Percentiles rank a stretch among this genome's conserved stretches.
phyloP scores from a whole-genome alignment of 2,888 invertebrate genomes.

The Xanthorhoe spadicearia region DNA sequence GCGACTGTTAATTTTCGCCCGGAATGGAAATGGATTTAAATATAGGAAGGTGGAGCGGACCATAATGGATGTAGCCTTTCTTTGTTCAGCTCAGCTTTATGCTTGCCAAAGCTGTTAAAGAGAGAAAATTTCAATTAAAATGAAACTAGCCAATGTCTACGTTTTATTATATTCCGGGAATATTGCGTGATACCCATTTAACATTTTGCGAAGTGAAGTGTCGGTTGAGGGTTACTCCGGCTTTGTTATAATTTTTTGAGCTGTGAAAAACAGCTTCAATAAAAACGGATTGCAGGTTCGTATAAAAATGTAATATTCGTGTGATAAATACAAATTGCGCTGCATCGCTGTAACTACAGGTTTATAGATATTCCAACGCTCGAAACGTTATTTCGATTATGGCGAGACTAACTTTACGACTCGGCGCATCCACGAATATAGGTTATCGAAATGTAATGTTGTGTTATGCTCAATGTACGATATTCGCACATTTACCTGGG shows the following conservation, averaged over 20 bases:
- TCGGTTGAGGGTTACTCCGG: not conserved
- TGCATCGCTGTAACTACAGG: constrained; percentile 19
- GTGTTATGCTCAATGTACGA: constrained; percentile 28
- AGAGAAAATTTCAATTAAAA: constrained; percentile 32
- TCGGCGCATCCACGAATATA: constrained; percentile 34
- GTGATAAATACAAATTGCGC: constrained; percentile 17
- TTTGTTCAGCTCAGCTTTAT: constrained; percentile 37
- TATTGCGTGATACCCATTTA: constrained; percentile 4
- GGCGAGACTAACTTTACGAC: constrained; percentile 34
- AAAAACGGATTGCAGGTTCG: not conserved
- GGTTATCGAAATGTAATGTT: constrained; percentile 37
- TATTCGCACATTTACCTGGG: constrained; percentile 18
- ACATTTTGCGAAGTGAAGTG: not conserved
- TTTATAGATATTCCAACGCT: constrained; percentile 34
- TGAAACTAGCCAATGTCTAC: constrained; percentile 25
- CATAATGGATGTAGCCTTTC: constrained; percentile 39
- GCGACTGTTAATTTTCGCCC: constrained; percentile 42
- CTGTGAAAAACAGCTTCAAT: constrained; percentile 5
- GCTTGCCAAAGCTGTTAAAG: constrained; percentile 31
- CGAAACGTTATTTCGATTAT: constrained; percentile 37
- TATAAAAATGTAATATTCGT: constrained; percentile 6
- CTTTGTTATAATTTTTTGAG: constrained; percentile 5
- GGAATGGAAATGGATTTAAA: constrained; percentile 43
- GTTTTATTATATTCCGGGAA: constrained; percentile 6
- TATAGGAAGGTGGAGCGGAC: constrained; percentile 40